Evolutionary conservation across 2,113 vertebrate genomes (phyloP).

Genomic region (Pluvialis apricaria): DNA sequence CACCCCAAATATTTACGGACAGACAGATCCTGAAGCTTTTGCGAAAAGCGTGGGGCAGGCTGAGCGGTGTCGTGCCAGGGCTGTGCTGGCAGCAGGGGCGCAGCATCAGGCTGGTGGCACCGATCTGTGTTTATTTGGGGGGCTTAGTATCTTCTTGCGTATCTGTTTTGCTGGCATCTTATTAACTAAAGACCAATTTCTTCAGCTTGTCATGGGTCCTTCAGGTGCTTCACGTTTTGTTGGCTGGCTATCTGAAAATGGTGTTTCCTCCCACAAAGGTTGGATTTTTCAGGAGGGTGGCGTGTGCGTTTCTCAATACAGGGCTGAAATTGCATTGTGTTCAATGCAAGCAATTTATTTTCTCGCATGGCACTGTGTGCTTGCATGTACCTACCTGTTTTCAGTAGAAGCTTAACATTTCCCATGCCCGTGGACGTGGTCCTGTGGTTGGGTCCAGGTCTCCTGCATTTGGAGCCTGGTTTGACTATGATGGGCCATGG

Average conservation of each 20-base stretch:
- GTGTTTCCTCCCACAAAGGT: neutral
- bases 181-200: neutral
- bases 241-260: neutral
- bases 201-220: neutral
- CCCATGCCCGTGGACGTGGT: neutral
- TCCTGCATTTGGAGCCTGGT: neutral
- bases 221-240: neutral
- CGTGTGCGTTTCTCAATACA: fast-evolving
- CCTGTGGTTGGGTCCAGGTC: neutral
- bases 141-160: neutral
- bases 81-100: neutral
- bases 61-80: fast-evolving
- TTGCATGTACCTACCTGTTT: neutral
- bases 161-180: neutral
- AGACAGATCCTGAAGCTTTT: neutral
- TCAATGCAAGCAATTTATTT: neutral
- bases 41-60: neutral
- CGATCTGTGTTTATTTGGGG: neutral
- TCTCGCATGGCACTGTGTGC: neutral
- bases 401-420: neutral
- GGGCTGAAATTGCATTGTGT: neutral
- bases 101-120: neutral
- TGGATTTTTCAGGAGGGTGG: neutral
- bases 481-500: fast-evolving
- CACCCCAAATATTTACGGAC: constrained; percentile 21